Evolutionary conservation across 2,888 invertebrate genomes (phyloP).

Genomic region (Nycteola revayana): DNA sequence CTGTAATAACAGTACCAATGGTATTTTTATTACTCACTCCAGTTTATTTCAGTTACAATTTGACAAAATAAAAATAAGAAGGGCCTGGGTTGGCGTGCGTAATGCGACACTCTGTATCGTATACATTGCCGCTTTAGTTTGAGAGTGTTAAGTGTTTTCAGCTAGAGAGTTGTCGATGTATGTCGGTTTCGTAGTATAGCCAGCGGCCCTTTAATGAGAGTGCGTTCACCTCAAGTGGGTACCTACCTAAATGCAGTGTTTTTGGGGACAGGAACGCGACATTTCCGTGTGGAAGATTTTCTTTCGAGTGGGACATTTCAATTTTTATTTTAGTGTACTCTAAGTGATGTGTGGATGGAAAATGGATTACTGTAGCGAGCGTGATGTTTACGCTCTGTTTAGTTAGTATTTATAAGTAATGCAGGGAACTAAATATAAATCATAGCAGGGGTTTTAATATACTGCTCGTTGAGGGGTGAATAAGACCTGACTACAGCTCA

Average conservation of each 20-base stretch:
- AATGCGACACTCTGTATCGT: constrained; percentile 51
- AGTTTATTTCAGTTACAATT: constrained; percentile 81
- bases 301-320: constrained; percentile 39
- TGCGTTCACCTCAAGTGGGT: constrained; percentile 64
- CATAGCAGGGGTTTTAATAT: constrained; percentile 17
- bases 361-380: constrained; percentile 10
- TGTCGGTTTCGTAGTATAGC: constrained; percentile 46
- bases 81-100: constrained; percentile 50
- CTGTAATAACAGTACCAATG: constrained; percentile 77
- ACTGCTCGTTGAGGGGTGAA: background rate
- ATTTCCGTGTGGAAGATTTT: constrained; percentile 65
- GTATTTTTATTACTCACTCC: constrained; percentile 78
- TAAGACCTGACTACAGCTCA: too few relatives aligned
- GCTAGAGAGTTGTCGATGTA: constrained; percentile 39
- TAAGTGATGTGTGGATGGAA: constrained; percentile 12
- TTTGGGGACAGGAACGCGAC: constrained; percentile 60
- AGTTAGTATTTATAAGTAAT: constrained; percentile 12
- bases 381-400: constrained; percentile 22
- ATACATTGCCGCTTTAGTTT: constrained; percentile 37
- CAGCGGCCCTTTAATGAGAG: constrained; percentile 75
- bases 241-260: constrained; percentile 54
- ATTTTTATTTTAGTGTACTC: constrained; percentile 32
- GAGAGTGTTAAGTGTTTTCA: background rate
- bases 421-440: too few relatives aligned
- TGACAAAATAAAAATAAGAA: constrained; percentile 80